These are phyloP conservation scores for Ciona savignyi DNA, from an alignment of 23 tunicate species.

Conservation along the genomic window DNA sequence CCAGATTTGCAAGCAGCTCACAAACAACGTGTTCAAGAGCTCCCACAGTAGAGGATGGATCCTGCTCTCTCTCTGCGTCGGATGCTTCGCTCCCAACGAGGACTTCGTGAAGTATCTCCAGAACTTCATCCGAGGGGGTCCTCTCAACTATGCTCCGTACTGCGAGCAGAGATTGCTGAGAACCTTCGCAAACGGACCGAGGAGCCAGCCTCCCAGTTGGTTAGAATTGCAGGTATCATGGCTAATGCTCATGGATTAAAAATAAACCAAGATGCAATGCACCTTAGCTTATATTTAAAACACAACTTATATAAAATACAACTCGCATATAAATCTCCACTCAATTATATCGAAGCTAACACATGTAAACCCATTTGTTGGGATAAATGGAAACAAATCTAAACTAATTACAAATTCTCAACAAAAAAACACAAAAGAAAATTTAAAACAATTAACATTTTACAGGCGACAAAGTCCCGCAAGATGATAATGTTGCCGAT, in stretches of 20 bases:
- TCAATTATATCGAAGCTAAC: background rate
- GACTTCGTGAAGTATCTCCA: constrained; percentile 82
- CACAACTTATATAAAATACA: no score
- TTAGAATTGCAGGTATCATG: constrained; percentile 72
- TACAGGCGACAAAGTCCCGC: constrained; percentile 89
- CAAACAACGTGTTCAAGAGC: constrained; percentile 51
- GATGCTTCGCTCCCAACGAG: constrained; percentile 94
- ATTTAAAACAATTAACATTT: background rate
- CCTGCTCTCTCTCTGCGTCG: constrained; percentile 96
- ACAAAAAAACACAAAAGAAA: background rate
- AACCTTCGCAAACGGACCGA: constrained; percentile 91
- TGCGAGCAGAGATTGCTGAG: constrained; percentile 81
- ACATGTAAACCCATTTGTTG: background rate
- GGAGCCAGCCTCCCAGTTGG: constrained; percentile 98
- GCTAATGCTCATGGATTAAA: background rate
- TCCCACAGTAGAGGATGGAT: constrained; percentile 99
- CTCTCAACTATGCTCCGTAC: constrained; percentile 94
- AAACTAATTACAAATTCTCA: background rate
- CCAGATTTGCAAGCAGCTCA: constrained; percentile 95
- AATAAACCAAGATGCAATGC: no score
- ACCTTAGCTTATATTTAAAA: no score
- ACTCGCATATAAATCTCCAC: no score
- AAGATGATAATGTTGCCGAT: constrained; percentile 91
- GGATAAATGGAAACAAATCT: background rate
- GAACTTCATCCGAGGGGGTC: constrained; percentile 96